Percentiles rank a stretch among this genome's conserved stretches.
These are phyloP conservation scores for Dreissena rostriformis DNA, from an alignment of 1,140 invertebrate species.

Conservation along the genomic window DNA sequence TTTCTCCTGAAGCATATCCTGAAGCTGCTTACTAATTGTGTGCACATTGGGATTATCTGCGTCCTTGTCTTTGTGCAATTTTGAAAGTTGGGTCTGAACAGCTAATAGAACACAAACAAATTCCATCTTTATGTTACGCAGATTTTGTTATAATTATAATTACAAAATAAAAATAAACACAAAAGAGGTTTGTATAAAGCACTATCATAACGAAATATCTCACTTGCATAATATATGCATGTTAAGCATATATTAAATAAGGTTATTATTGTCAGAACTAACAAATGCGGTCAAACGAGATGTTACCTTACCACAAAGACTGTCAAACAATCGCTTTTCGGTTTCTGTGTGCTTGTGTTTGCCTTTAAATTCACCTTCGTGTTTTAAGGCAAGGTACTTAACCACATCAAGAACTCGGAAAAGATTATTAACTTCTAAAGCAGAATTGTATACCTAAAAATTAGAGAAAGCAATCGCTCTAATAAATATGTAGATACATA, in stretches of 20 bases:
- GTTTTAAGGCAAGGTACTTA: conserved; percentile 36
- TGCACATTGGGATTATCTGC: conserved; percentile 5
- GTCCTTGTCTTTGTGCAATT: not conserved
- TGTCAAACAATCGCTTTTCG: conserved; percentile 18
- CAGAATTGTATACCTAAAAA: conserved; percentile 30
- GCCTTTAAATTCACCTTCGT: not conserved
- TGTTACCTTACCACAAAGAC: not conserved
- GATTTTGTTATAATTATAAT: no score
- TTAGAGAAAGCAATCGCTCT: not conserved
- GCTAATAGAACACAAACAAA: not conserved
- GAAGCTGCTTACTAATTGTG: not conserved
- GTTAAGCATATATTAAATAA: not conserved
- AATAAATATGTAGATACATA: not conserved
- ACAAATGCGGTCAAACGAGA: not conserved
- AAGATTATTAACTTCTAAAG: conserved; percentile 36
- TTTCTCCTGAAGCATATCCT: not conserved
- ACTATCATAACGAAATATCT: not conserved
- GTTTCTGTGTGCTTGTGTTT: conserved; percentile 15
- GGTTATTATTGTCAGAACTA: not conserved
- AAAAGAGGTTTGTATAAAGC: not conserved
- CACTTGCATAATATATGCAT: not conserved
- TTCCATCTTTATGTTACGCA: no score
- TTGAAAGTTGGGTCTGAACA: conserved; percentile 10
- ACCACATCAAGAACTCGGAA: conserved; percentile 12
- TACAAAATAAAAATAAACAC: not conserved